Base-by-base conservation (phyloP, 2,888 invertebrate genomes). In the Cecidostiba fungosa region DNA sequence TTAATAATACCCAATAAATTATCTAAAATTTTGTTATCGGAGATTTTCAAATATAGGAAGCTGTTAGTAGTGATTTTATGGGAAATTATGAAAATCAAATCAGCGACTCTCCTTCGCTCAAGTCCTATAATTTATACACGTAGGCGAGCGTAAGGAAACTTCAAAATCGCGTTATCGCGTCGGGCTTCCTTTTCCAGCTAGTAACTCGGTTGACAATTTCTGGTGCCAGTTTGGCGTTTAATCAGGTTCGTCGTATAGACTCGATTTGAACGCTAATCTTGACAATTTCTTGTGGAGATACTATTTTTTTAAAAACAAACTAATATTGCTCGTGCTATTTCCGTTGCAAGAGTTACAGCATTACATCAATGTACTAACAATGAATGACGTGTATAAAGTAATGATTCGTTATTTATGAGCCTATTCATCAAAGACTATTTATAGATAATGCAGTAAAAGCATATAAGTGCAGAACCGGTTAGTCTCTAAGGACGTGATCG, bases 181-280 rank as follows among this genome's bases (percentile, higher is more conserved):
- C 26, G 4, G 66, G 29, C 47, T 32, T 73, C 39, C 74, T 66
- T 73, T 26, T 62, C 59, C 43, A 47, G 32, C 43, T 73, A 62
- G 62, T 43, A 77, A 77, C 26, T 39, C 47, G 29, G 62, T 85
- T 82, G 74, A 26, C 69, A n/a, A 54, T 78, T 77, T 50, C 72
- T 47, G 26, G 29, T 19, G 66, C 32, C 66, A 32, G 36, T 77
- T 77, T 77, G 77, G 54, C 50, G 43, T 74, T 54, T 85, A 77
- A 82, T 77, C 36, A 50, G 39, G 77, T 72, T 85, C 77, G 73
- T 82, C 77, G 73, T 23, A 66, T 6, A 43, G 12, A 19, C 29
- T 36, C 72, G 50, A 82, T 82, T 59, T 62, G n/a, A n/a, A 32
- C 14, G 72, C n/a, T 50, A 77, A 85, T 62, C 70, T 77, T 59